Percentiles rank a stretch among this genome's conserved stretches.
Evolutionary conservation across 2,888 invertebrate species (phyloP).

Genomic region (Dasysyrphus albostriatus): DNA sequence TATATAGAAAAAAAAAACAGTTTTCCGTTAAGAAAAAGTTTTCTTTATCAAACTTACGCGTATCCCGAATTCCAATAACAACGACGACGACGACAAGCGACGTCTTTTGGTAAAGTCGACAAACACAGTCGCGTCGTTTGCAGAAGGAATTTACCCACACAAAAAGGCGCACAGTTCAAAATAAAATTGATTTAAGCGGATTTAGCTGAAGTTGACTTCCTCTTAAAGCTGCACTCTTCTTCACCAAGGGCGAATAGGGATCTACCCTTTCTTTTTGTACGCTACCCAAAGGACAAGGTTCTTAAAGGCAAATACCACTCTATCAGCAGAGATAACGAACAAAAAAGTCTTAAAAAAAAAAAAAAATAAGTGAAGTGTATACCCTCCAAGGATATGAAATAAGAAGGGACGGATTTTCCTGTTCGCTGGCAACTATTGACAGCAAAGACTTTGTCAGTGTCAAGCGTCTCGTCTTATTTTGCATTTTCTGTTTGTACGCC

Average conservation of each 20-base stretch:
- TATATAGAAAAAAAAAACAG: neutral
- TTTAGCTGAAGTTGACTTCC: constrained; percentile 43
- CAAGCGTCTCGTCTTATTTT: constrained; percentile 60
- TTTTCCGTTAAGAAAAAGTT: neutral
- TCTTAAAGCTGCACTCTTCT: constrained; percentile 37
- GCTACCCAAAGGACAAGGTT: constrained; percentile 28
- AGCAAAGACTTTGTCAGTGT: constrained; percentile 63
- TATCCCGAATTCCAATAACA: constrained; percentile 6
- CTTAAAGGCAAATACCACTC: constrained; percentile 42
- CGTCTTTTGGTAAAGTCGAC: constrained; percentile 7
- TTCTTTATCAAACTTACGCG: constrained; percentile 30
- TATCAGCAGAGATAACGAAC: constrained; percentile 33
- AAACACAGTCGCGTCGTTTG: neutral
- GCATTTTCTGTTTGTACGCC: constrained; percentile 56
- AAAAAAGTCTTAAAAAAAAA: constrained; percentile 5
- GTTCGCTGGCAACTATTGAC: constrained; percentile 28
- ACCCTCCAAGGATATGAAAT: constrained; percentile 49
- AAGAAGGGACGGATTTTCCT: constrained; percentile 41
- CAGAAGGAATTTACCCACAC: constrained; percentile 12
- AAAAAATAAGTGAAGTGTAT: constrained; percentile 38
- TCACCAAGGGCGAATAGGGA: constrained; percentile 33
- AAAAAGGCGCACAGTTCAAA: constrained; percentile 15
- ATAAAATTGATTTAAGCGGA: constrained; percentile 63
- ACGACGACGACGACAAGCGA: neutral
- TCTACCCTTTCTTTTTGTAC: neutral